Conservation (phyloP, 2,797 vertebrate species). For the Myotis pilosus region DNA sequence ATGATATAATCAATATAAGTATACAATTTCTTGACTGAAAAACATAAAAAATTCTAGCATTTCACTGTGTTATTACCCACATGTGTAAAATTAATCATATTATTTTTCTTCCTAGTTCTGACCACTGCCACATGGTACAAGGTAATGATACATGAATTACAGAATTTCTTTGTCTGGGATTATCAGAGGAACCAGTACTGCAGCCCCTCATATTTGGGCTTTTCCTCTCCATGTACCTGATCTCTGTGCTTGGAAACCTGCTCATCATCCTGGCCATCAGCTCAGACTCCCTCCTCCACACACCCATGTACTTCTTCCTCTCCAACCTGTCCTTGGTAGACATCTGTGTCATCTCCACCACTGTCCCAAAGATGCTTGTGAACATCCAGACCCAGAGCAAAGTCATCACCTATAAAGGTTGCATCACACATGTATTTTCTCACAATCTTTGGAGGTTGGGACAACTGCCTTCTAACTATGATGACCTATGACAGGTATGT, state of each 20-base stretch:
- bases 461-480: conserved; percentile 53
- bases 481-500: conserved; percentile 74
- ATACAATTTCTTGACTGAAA: too few relatives aligned
- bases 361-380: conserved; percentile 58
- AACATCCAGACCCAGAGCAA: conserved; percentile 6
- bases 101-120: too few relatives aligned
- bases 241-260: conserved; percentile 56
- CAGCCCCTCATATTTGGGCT: conserved; percentile 32
- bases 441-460: conserved; percentile 33
- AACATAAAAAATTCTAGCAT: too few relatives aligned
- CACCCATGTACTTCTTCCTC: conserved; percentile 73
- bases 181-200: conserved; percentile 10
- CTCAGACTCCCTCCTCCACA: too few relatives aligned
- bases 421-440: conserved; percentile 68
- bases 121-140: conserved; percentile 10
- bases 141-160: neutral
- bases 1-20: too few relatives aligned
- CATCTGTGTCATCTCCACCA: neutral
- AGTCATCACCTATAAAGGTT: neutral
- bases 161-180: conserved; percentile 57
- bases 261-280: conserved; percentile 28
- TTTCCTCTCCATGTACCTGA: conserved; percentile 18
- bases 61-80: too few relatives aligned
- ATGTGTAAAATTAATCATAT: too few relatives aligned
- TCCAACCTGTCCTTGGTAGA: conserved; percentile 21